Evolutionary conservation across 2,797 vertebrate species (phyloP), one percentile per base, ranked within the genome.

Genomic region (Eidolon dupreanum): DNA sequence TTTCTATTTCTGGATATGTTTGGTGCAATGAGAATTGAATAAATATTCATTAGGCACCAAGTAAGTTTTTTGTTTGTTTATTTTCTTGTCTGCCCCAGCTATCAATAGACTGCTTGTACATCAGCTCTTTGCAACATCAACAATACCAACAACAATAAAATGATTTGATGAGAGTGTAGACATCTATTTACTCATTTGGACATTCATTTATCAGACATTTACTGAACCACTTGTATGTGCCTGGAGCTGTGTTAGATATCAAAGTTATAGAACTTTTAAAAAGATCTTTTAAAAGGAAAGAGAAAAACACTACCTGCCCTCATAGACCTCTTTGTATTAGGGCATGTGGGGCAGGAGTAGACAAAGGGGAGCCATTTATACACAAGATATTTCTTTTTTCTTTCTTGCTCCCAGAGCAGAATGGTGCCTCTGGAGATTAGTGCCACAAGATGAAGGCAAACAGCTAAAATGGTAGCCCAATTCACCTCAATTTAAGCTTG

Each of bases 401-500:
- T 94, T 91, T 91, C 61, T 77, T 51, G 46, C 10, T 94, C 46
- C 41, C 53, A 84, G 59, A 90, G 20, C 4, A 92, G 24, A 96
- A 84, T 70, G 24, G 3, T 24, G 65, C 53, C 20, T 90, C 33
- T 78, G 46, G n/a, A 65, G 59, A 84, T 79, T 89, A 38, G 26
- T 73, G 33, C 10, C 16, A 53, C 65, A 79, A 68, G 57, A 79
- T 83, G 26, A 77, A 79, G 12, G 33, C 41, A 92, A 90, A 13
- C 24, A 74, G 36, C 8, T 87, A 55, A 93, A 85, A 83, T 51
- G 20, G 28, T 59, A 2, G 5, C n/a, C 24, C 65, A 90, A 51
- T 51, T 74, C 85, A 96, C 59, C 57, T 93, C 68, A 89, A 43
- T 96, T 96, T 74, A 93, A 66, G 36, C 71, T 95, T 95, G 82